Percentiles rank a stretch among this genome's conserved stretches.
Evolutionary conservation across 2,113 vertebrate genomes (phyloP).

Genomic region (Oreocharis arfaki): DNA sequence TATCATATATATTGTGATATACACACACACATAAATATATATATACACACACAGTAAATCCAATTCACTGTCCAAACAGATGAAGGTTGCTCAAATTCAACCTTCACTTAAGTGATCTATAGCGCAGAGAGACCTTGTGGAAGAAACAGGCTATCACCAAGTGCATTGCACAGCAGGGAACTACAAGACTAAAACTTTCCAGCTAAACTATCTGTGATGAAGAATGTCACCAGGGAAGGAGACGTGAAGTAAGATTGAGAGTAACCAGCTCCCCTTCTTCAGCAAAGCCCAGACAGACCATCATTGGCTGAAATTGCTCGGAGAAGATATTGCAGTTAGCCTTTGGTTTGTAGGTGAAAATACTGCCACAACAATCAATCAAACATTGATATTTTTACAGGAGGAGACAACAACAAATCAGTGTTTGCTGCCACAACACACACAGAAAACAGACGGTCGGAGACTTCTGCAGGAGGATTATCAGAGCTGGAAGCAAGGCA

Average conservation of each 20-base stretch:
- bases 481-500: not conserved
- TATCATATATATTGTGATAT: not conserved
- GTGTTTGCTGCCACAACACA: not conserved
- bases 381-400: not conserved
- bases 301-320: not conserved
- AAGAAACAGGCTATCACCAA: not conserved
- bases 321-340: not conserved
- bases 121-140: not conserved
- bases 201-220: not conserved
- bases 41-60: not conserved
- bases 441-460: not conserved
- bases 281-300: constrained; percentile 1
- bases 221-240: not conserved
- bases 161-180: not conserved
- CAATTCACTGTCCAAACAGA: not conserved
- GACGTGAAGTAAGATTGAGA: constrained; percentile 14
- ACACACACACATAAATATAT: not conserved
- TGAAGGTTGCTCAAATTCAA: not conserved
- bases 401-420: constrained; percentile 10
- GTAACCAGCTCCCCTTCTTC: not conserved
- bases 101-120: constrained; percentile 11
- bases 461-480: not conserved
- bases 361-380: not conserved
- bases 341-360: constrained; percentile 38
- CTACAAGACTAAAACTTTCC: not conserved